Evolutionary conservation across 2,797 vertebrate genomes (phyloP), one percentile per base, ranked within the genome.

Genomic region (Rhadinocentrus ornatus): DNA sequence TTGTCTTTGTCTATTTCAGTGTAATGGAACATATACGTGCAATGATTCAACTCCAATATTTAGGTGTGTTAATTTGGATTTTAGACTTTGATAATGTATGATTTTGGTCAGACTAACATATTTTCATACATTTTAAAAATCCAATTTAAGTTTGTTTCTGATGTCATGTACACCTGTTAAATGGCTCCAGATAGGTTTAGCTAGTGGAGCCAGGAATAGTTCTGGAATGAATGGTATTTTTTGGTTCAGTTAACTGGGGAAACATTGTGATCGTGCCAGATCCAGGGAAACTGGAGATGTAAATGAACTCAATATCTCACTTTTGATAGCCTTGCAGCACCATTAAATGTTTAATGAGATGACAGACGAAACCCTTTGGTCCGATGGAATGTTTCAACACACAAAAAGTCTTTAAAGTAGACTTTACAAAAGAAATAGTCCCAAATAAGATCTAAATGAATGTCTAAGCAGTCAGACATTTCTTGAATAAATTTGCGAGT

Each of bases 271-370:
- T 66, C 71, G 54, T 0, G 9, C 39, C 66, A 59, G 62, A 65
- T 82, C 61, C 65, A 69, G 81, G 58, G 88, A 87, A 84, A 86
- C 27, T 70, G 76, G 86, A 88, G 83, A 88, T 81, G 75, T 77
- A 84, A 88, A 86, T 85, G 81, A 90, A 91, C 82, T 69, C 58
- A 80, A 90, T 86, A 90, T 77, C 54, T 56, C 63, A 79, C 82
- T 83, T 86, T 89, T 90, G 88, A 91, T 66, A 78, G 68, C 44
- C 70, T 84, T 35, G 64, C 59, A 77, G 80, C 73, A 62, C 37
- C 37, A 50, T 57, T 92, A 56, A 92, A 95, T 93, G 83, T 91
- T 94, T 90, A 56, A 93, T 90, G 80, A 81, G 54, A 5, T 6
- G 90, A 90, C 78, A 93, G 80, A 67, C 77, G 89, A 94, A 90